phyloP scores from a whole-genome alignment of 2,888 invertebrate genomes.

The Harpalus rubripes region DNA sequence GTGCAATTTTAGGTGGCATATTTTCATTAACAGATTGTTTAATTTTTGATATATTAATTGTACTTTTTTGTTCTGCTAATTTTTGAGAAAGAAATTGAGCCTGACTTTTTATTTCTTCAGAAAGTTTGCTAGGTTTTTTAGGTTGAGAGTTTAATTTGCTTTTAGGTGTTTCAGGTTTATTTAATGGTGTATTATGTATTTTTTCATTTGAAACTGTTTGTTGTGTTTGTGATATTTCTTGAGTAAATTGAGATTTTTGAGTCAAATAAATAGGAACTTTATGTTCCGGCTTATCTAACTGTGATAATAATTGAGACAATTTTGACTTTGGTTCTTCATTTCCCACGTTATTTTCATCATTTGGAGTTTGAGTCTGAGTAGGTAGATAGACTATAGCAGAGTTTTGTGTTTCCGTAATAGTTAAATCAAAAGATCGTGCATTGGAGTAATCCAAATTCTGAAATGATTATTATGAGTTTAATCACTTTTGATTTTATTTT shows the following conservation, averaged over 20 bases:
- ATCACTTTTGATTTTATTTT: neutral
- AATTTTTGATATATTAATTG: neutral
- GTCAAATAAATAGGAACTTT: conserved; percentile 27
- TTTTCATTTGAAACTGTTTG: conserved; percentile 4
- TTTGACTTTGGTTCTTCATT: conserved; percentile 20
- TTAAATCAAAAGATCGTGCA: neutral
- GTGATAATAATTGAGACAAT: conserved; percentile 47
- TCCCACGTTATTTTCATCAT: neutral
- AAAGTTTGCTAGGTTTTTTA: conserved; percentile 1
- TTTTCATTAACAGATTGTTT: conserved; percentile 6
- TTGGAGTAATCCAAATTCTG: conserved; percentile 22
- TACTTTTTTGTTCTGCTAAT: neutral
- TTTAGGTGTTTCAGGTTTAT: neutral
- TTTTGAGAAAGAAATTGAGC: conserved; percentile 18
- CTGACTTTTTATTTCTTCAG: conserved; percentile 14
- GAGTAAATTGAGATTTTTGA: conserved; percentile 27
- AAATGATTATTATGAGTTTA: conserved; percentile 6
- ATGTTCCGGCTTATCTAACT: conserved; percentile 42
- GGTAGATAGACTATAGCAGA: conserved; percentile 42
- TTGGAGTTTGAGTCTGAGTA: conserved; percentile 9
- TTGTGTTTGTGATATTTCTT: conserved; percentile 35
- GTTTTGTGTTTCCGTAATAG: conserved; percentile 28
- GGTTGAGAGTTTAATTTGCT: neutral
- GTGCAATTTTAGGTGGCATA: conserved; percentile 14
- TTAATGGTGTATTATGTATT: neutral